These are phyloP conservation scores for Erethizon dorsatum DNA, from an alignment of 2,797 vertebrate species.

Conservation along the genomic window DNA sequence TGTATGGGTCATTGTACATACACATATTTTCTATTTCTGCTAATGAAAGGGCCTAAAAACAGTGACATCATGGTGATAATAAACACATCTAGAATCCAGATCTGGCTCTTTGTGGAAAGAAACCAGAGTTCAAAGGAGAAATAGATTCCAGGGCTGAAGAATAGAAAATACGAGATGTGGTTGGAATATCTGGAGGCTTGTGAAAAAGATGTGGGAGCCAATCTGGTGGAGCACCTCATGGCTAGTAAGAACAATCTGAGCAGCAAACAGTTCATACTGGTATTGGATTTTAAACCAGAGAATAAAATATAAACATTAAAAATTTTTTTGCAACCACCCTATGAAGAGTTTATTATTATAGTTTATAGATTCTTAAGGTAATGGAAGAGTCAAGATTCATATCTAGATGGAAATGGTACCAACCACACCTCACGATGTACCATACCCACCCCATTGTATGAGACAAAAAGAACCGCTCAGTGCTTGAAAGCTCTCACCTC, in stretches of 20 bases:
- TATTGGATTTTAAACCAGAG: conserved; percentile 5
- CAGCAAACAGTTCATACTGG: neutral
- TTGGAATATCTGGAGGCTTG: neutral
- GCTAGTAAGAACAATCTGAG: neutral
- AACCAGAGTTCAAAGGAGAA: neutral
- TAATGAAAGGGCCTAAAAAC: neutral
- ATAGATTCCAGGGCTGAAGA: neutral
- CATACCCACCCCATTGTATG: neutral
- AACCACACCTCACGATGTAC: neutral
- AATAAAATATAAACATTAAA: conserved; percentile 2
- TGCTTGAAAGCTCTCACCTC: neutral
- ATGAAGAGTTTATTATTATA: neutral
- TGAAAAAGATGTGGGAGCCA: neutral
- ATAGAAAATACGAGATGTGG: neutral
- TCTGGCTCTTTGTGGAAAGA: neutral
- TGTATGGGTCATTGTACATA: neutral
- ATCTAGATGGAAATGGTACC: neutral
- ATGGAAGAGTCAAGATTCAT: neutral
- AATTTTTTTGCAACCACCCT: neutral
- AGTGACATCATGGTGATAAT: neutral
- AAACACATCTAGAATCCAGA: neutral
- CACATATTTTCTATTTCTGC: neutral
- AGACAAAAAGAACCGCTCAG: neutral
- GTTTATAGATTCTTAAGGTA: conserved; percentile 21
- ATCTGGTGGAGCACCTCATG: neutral